These are phyloP conservation scores for Aphrophora alni DNA, from an alignment of 2,888 invertebrate species.

Conservation along the genomic window DNA sequence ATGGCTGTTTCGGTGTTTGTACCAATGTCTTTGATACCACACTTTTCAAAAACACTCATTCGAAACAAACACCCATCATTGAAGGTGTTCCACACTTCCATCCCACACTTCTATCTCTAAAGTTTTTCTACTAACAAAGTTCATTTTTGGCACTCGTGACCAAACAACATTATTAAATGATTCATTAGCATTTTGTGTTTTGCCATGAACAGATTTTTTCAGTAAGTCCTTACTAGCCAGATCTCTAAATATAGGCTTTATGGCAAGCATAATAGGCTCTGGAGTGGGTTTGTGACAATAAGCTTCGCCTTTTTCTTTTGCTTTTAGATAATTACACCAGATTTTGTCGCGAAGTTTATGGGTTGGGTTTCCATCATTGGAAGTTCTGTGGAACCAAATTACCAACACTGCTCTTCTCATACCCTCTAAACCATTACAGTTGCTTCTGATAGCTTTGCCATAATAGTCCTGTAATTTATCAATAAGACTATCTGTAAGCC, in stretches of 20 bases:
- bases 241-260: constrained; percentile 22
- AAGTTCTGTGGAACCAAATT: constrained; percentile 19
- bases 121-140: constrained; percentile 16
- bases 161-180: constrained; percentile 24
- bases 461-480: constrained; percentile 22
- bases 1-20: constrained; percentile 18
- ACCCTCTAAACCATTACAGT: constrained; percentile 13
- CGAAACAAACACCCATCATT: constrained; percentile 23
- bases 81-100: background rate
- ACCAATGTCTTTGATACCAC: constrained; percentile 21
- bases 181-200: constrained; percentile 23
- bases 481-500: constrained; percentile 20
- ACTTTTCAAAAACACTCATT: constrained; percentile 15
- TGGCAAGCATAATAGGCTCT: constrained; percentile 25
- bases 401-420: constrained; percentile 19
- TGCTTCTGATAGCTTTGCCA: constrained; percentile 24
- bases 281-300: constrained; percentile 12
- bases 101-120: background rate
- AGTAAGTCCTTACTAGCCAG: constrained; percentile 13
- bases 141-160: constrained; percentile 22
- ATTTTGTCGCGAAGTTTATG: constrained; percentile 10
- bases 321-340: constrained; percentile 12
- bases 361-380: background rate
- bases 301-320: background rate
- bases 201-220: constrained; percentile 13